These are phyloP conservation scores for Gymnothorax reevesii DNA, from an alignment of 2,797 vertebrate genomes.

Conservation along the genomic window DNA sequence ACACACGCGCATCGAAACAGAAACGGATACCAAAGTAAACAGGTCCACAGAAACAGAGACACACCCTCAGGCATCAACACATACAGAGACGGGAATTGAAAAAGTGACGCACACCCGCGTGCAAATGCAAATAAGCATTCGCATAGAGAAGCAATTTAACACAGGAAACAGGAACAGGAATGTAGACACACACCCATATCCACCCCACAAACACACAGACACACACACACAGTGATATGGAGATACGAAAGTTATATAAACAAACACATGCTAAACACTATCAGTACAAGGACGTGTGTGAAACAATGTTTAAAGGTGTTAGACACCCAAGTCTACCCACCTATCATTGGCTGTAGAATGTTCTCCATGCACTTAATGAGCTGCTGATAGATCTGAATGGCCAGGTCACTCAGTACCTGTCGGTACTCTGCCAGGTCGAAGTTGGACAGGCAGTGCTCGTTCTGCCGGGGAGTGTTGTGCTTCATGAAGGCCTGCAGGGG, in stretches of 20 bases:
- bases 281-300: not conserved
- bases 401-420: slow-evolving; percentile 87
- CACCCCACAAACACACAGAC: no score
- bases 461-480: slow-evolving; percentile 90
- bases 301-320: not conserved
- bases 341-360: slow-evolving; percentile 88
- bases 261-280: not conserved
- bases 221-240: not conserved
- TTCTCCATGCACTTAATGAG: slow-evolving; percentile 88
- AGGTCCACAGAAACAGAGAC: not conserved
- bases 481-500: slow-evolving; percentile 71
- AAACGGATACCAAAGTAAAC: not conserved
- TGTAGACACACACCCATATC: not conserved
- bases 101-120: not conserved
- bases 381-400: slow-evolving; percentile 95
- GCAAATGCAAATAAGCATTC: not conserved
- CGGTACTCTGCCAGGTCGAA: slow-evolving; percentile 96
- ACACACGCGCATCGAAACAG: not conserved
- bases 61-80: slow-evolving; percentile 10
- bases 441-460: slow-evolving; percentile 91
- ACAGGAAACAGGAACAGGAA: not conserved
- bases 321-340: slow-evolving; percentile 56
- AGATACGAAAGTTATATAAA: not conserved
- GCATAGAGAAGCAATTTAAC: not conserved
- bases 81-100: not conserved